Evolutionary conservation across 2,797 vertebrate genomes (phyloP).

Genomic region (Chrysocyon brachyurus): DNA sequence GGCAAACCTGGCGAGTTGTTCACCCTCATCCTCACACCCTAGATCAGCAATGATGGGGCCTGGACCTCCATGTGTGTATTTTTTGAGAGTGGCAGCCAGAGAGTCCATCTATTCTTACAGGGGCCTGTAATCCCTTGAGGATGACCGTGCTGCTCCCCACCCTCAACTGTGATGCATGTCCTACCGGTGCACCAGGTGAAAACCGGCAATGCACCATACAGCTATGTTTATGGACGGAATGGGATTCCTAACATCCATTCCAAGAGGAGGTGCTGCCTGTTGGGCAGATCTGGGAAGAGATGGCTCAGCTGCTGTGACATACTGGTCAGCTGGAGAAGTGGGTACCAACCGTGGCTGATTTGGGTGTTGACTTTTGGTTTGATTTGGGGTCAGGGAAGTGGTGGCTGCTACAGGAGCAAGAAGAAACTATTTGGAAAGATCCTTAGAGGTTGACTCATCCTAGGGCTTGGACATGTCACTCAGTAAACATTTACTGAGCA

Average conservation of each 20-base stretch:
- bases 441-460: background rate
- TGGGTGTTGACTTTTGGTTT: background rate
- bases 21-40: background rate
- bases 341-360: background rate
- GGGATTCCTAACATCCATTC: too few species aligned
- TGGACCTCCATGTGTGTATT: background rate
- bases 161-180: accelerated
- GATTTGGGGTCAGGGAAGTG: background rate
- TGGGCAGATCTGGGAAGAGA: background rate
- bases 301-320: background rate
- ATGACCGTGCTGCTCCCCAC: background rate
- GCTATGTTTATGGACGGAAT: background rate
- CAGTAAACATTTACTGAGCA: background rate
- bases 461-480: background rate
- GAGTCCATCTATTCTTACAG: accelerated
- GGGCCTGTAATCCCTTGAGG: background rate
- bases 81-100: too few species aligned
- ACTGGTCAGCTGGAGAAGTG: accelerated
- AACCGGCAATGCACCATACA: accelerated
- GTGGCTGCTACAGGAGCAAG: background rate
- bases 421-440: background rate
- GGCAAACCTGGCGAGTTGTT: background rate
- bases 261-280: background rate
- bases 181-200: accelerated
- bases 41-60: too few species aligned